Evolutionary conservation across 2,888 invertebrate species (phyloP).

Genomic region (Macropis europaea): DNA sequence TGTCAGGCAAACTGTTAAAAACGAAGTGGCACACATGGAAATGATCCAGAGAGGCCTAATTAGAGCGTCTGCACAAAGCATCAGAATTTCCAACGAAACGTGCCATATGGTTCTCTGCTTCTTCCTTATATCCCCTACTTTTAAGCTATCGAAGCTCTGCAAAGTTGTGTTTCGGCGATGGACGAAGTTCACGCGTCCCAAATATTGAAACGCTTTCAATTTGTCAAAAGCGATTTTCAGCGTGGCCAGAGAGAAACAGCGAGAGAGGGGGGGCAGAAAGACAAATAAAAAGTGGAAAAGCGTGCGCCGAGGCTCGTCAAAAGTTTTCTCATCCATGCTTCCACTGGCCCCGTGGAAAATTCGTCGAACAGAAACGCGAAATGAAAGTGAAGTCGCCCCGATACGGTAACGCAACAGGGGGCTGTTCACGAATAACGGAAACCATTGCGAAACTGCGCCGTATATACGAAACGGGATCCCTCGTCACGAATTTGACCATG

Average conservation of each 20-base stretch:
- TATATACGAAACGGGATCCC: neutral
- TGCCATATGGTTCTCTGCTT: no score
- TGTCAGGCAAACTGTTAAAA: no score
- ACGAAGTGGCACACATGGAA: no score
- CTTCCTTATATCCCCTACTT: neutral
- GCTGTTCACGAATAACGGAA: neutral
- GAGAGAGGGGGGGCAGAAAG: no score
- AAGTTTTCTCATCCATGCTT: slow-evolving; percentile 35
- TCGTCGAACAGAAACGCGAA: neutral
- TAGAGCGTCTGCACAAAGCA: no score
- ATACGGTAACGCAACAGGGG: neutral
- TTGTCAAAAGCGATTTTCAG: neutral
- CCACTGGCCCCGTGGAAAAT: neutral
- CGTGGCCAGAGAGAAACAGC: no score
- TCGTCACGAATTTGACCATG: neutral
- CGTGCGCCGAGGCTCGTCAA: neutral
- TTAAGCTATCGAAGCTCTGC: neutral
- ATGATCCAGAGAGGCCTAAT: no score
- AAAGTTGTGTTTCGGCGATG: neutral
- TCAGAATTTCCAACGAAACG: no score
- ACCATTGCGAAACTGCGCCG: neutral
- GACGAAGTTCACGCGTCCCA: neutral
- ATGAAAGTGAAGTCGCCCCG: slow-evolving; percentile 4
- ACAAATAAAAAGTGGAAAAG: neutral
- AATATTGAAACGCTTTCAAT: neutral